A percentile compares a stretch with the other conserved stretches of the same genome.
These are phyloP conservation scores for Microplitis deprimator DNA, from an alignment of 2,888 invertebrate genomes.

Conservation along the genomic window DNA sequence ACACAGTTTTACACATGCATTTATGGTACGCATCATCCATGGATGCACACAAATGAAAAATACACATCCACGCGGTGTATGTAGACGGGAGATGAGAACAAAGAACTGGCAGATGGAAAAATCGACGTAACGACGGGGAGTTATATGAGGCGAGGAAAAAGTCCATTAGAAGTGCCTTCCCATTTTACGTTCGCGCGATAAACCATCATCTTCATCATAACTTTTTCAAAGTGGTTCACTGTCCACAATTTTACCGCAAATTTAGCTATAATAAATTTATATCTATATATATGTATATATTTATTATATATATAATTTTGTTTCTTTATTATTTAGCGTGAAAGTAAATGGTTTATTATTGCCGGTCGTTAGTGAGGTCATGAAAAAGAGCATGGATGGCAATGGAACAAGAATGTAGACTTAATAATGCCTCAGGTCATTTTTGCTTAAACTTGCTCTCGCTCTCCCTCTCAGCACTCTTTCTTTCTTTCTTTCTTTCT, in stretches of 20 bases:
- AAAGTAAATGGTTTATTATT: slow-evolving; percentile 25
- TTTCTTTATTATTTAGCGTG: not conserved
- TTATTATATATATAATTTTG: not conserved
- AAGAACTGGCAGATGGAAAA: not conserved
- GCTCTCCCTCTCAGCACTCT: not conserved
- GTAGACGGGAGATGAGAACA: not conserved
- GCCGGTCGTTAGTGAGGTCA: slow-evolving; percentile 31
- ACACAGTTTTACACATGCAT: not conserved
- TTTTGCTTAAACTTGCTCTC: not conserved
- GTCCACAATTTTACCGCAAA: no score
- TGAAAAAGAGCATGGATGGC: slow-evolving; percentile 25
- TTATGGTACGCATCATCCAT: not conserved
- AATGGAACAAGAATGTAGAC: slow-evolving; percentile 27
- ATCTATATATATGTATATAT: no score
- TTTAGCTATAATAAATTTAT: no score
- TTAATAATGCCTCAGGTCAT: slow-evolving; percentile 23
- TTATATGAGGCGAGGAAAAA: slow-evolving; percentile 1
- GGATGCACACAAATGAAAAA: no score
- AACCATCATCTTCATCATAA: not conserved
- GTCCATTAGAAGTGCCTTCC: not conserved
- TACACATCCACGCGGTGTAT: not conserved
- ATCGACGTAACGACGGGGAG: not conserved
- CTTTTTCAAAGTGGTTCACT: not conserved
- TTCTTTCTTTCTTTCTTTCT: not conserved
- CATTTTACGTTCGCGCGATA: not conserved